Percentiles rank a stretch among this genome's conserved stretches.
Evolutionary conservation across 2,113 vertebrate genomes (phyloP).

Genomic region (Leiothrix lutea): DNA sequence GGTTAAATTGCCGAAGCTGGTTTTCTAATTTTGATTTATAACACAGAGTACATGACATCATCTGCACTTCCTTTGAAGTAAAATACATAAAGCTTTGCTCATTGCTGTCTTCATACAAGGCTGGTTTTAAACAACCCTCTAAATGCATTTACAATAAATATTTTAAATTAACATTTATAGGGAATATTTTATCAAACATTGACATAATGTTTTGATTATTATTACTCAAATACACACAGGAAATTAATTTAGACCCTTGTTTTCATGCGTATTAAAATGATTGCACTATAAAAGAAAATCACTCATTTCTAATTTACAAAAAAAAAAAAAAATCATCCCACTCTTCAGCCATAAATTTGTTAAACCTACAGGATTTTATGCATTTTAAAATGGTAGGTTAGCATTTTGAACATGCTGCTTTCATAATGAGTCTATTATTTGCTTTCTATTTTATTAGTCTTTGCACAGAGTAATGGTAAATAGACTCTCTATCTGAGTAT

Average conservation of each 20-base stretch:
- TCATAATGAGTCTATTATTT: conserved; percentile 9
- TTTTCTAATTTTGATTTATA: not conserved
- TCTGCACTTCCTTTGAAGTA: not conserved
- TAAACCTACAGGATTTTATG: not conserved
- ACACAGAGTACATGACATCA: not conserved
- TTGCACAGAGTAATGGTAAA: conserved; percentile 20
- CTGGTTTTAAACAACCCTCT: not conserved
- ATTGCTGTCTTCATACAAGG: not conserved
- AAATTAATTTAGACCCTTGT: not conserved
- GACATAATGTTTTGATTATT: not conserved
- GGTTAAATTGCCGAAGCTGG: not conserved
- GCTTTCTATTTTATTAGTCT: not conserved
- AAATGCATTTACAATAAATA: not conserved
- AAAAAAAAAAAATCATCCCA: not conserved
- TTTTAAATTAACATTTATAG: not conserved
- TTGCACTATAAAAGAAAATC: not conserved
- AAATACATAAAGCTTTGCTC: not conserved
- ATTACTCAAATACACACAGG: not conserved
- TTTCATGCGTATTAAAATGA: not conserved
- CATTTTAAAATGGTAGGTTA: not conserved
- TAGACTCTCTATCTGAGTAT: not conserved
- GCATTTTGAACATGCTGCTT: not conserved
- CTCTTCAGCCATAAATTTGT: not conserved
- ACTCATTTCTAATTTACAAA: not conserved
- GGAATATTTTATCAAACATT: not conserved